These are phyloP conservation scores for Drosophila neocordata DNA, from an alignment of 1,140 invertebrate species.

Conservation along the genomic window DNA sequence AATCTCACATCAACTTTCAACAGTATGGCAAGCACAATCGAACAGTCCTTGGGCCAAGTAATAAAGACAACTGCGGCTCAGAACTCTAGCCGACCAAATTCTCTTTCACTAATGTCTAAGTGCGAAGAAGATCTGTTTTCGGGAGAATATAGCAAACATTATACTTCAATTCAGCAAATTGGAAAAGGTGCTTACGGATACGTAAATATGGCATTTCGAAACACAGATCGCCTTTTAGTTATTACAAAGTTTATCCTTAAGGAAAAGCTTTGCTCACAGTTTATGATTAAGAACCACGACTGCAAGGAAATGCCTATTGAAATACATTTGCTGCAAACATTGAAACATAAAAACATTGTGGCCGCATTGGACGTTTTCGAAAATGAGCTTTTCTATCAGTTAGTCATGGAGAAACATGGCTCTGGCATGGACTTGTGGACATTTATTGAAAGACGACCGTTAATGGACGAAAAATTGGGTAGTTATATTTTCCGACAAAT, in stretches of 20 bases:
- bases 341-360: constrained; percentile 89
- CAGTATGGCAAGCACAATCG: constrained; percentile 83
- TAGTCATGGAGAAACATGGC: constrained; percentile 93
- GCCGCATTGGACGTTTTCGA: constrained; percentile 89
- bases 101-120: constrained; percentile 84
- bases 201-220: constrained; percentile 87
- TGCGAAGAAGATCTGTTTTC: constrained; percentile 84
- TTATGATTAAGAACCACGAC: constrained; percentile 86
- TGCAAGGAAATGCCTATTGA: constrained; percentile 86
- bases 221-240: constrained; percentile 86
- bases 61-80: constrained; percentile 63
- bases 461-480: constrained; percentile 88
- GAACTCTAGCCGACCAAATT: constrained; percentile 84
- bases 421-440: constrained; percentile 90
- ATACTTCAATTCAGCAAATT: constrained; percentile 88
- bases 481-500: constrained; percentile 90
- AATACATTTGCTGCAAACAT: constrained; percentile 86
- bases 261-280: constrained; percentile 87
- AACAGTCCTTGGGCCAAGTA: constrained; percentile 80
- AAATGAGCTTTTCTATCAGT: constrained; percentile 88
- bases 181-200: constrained; percentile 91
- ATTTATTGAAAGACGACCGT: constrained; percentile 89
- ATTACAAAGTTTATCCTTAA: constrained; percentile 90
- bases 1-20: constrained; percentile 83
- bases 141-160: constrained; percentile 86